A percentile compares a stretch with the other conserved stretches of the same genome.
phyloP scores from a whole-genome alignment of 2,888 invertebrate species.

The Caenorhabditis sinica region DNA sequence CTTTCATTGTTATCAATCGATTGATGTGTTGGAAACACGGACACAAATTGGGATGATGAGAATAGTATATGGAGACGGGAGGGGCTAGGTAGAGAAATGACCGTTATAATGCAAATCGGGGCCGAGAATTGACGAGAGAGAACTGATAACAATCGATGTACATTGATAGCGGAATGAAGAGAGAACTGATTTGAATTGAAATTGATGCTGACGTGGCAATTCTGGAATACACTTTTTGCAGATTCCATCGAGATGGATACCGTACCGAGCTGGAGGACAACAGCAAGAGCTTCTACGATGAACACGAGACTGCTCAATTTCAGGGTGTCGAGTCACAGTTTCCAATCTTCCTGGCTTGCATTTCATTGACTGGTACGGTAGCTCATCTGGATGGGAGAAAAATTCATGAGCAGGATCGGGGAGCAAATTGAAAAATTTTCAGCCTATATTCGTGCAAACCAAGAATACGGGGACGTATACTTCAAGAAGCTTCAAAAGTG shows the following conservation, averaged over 20 bases:
- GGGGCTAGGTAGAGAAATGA: constrained; percentile 8
- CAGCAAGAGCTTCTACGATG: constrained; percentile 90
- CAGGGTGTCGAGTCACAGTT: constrained; percentile 98
- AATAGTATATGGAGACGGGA: background rate
- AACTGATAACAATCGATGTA: constrained; percentile 54
- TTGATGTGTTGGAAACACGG: constrained; percentile 39
- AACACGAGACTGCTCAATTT: constrained; percentile 94
- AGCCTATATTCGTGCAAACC: constrained; percentile 72
- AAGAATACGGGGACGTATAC: constrained; percentile 85
- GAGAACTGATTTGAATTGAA: constrained; percentile 20
- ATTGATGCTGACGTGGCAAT: constrained; percentile 9
- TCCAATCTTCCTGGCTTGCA: constrained; percentile 96
- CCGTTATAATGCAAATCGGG: constrained; percentile 37
- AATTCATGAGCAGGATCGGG: background rate
- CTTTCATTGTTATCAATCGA: constrained; percentile 57
- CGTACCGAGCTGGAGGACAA: constrained; percentile 92
- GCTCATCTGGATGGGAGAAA: background rate
- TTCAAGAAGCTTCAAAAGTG: constrained; percentile 91
- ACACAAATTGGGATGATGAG: constrained; percentile 31
- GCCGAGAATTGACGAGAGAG: constrained; percentile 36
- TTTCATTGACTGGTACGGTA: constrained; percentile 93
- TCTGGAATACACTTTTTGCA: constrained; percentile 9
- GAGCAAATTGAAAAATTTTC: constrained; percentile 14
- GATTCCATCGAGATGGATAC: constrained; percentile 94
- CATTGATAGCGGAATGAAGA: constrained; percentile 26